A percentile compares a stretch with the other conserved stretches of the same genome.
These are phyloP conservation scores for Columba janthina DNA, from an alignment of 2,113 vertebrate genomes.

Conservation along the genomic window DNA sequence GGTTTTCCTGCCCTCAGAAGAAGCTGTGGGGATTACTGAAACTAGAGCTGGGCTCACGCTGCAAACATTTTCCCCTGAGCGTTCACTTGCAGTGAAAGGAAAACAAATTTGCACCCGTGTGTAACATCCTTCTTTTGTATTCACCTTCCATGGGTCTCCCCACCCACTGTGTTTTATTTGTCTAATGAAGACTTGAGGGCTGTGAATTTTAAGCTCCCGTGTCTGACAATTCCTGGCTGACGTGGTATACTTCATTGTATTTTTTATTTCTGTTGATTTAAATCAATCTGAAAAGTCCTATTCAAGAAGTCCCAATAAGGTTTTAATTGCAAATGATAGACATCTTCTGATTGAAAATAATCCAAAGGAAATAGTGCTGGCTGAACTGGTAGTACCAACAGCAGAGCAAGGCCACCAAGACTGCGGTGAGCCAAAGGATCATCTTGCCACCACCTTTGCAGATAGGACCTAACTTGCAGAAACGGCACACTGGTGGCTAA, in stretches of 20 bases:
- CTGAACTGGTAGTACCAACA: background rate
- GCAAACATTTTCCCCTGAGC: constrained; percentile 1
- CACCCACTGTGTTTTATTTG: constrained; percentile 29
- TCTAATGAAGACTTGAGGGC: constrained; percentile 25
- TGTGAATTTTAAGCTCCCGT: constrained; percentile 9
- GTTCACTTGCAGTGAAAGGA: constrained; percentile 31
- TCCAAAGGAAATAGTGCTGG: background rate
- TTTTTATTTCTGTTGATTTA: constrained; percentile 26
- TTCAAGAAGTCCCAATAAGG: background rate
- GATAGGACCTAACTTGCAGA: background rate
- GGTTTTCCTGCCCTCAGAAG: constrained; percentile 37
- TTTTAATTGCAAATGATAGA: background rate
- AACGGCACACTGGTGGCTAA: background rate
- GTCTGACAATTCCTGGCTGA: background rate
- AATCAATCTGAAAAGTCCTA: background rate
- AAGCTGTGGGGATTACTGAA: constrained; percentile 36
- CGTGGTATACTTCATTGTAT: background rate
- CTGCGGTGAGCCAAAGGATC: background rate
- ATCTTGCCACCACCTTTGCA: background rate
- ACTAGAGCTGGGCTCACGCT: constrained; percentile 1
- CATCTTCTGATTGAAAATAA: background rate
- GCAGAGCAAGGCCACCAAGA: background rate
- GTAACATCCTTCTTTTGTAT: constrained; percentile 31
- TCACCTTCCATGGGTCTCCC: constrained; percentile 10
- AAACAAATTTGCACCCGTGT: constrained; percentile 44